Conservation (phyloP, 2,888 invertebrate genomes). For the Spodoptera littoralis region DNA sequence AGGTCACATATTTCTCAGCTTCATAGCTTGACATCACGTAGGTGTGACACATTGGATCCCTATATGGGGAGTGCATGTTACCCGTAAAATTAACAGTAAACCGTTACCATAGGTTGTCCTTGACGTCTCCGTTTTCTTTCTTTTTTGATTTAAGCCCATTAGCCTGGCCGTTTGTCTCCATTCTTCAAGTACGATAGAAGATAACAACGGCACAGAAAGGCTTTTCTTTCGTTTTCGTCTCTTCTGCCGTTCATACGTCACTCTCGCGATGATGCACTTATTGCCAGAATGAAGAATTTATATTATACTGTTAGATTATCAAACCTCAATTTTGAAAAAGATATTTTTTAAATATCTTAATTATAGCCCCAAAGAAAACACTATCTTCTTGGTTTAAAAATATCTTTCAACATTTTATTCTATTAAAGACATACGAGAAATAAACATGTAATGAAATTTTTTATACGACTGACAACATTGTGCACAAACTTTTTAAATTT, state of each 20-base stretch:
- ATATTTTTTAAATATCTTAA: not conserved
- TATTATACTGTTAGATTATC: slow-evolving; percentile 51
- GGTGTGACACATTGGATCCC: slow-evolving; percentile 89
- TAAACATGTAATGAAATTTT: not conserved
- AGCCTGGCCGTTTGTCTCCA: slow-evolving; percentile 89
- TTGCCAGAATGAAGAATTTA: slow-evolving; percentile 58
- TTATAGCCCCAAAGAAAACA: not conserved
- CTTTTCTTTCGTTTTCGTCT: slow-evolving; percentile 87
- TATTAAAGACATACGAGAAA: not conserved
- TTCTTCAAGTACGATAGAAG: slow-evolving; percentile 87
- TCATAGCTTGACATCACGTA: slow-evolving; percentile 86
- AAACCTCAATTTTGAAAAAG: slow-evolving; percentile 8
- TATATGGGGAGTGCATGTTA: slow-evolving; percentile 86
- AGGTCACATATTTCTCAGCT: slow-evolving; percentile 88
- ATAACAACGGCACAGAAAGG: slow-evolving; percentile 89
- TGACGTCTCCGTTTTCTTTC: slow-evolving; percentile 90
- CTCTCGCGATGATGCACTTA: slow-evolving; percentile 76
- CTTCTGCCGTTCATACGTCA: slow-evolving; percentile 88
- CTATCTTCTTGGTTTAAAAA: too few relatives aligned
- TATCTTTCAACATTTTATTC: too few relatives aligned
- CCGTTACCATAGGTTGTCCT: slow-evolving; percentile 91
- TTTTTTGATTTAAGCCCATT: slow-evolving; percentile 89
- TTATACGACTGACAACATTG: slow-evolving; percentile 10
- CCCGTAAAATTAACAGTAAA: slow-evolving; percentile 81
- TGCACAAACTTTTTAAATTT: not conserved